Evolutionary conservation across 1,140 invertebrate species (phyloP).

Genomic region (Drosophila sechellia): DNA sequence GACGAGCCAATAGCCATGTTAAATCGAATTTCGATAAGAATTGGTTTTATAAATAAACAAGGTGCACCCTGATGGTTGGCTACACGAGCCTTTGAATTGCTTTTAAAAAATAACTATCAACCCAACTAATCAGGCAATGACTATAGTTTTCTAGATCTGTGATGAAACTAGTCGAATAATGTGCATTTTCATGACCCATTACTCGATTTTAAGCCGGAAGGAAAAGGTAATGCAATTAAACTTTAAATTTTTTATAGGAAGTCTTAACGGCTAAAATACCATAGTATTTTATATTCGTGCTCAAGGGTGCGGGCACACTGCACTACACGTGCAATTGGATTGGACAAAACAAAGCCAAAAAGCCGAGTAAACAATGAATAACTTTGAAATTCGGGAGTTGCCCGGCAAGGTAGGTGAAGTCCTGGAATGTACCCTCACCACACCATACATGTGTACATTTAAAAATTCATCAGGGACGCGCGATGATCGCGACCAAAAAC

Average conservation of each 20-base stretch:
- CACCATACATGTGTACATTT: too few species aligned
- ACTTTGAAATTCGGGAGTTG: slow-evolving; percentile 72
- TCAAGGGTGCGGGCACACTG: not conserved
- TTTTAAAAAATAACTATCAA: too few species aligned
- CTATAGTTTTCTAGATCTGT: too few species aligned
- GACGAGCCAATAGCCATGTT: not conserved
- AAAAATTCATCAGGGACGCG: slow-evolving; percentile 88
- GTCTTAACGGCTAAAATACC: not conserved
- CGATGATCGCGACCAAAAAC: slow-evolving; percentile 90
- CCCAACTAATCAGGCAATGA: too few species aligned
- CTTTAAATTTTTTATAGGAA: too few species aligned
- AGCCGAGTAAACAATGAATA: slow-evolving; percentile 50
- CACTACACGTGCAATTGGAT: not conserved
- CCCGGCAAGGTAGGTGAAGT: slow-evolving; percentile 59
- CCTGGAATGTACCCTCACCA: too few species aligned
- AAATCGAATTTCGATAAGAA: not conserved
- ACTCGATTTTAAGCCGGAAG: too few species aligned
- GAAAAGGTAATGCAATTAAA: too few species aligned
- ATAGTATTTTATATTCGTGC: not conserved
- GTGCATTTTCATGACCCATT: too few species aligned
- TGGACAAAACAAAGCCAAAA: not conserved
- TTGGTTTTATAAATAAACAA: not conserved
- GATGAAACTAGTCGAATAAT: too few species aligned
- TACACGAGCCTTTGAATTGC: too few species aligned
- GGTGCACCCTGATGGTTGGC: too few species aligned